Evolutionary conservation across 2,888 invertebrate genomes (phyloP).

Genomic region (Orchestes rusci): DNA sequence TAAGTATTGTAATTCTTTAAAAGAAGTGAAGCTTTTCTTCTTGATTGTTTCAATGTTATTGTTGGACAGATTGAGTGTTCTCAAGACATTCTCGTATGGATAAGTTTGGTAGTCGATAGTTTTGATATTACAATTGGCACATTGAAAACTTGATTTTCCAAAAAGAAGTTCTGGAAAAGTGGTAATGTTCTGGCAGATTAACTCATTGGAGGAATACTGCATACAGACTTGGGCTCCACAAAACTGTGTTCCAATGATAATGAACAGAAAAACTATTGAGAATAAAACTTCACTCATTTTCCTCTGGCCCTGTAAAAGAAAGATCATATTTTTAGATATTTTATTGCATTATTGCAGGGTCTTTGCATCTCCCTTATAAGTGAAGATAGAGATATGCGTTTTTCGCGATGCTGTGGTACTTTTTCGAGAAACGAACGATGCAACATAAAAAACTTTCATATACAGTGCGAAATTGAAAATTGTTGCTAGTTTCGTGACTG

Average conservation of each 20-base stretch:
- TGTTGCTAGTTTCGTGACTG: too few species aligned
- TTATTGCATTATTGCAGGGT: too few species aligned
- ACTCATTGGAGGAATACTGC: constrained; percentile 29
- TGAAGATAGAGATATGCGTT: too few species aligned
- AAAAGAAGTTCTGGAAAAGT: constrained; percentile 35
- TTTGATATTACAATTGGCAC: constrained; percentile 34
- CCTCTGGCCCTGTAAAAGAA: too few species aligned
- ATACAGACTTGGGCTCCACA: constrained; percentile 29
- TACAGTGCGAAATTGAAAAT: too few species aligned
- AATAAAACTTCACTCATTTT: constrained; percentile 18
- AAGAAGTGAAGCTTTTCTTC: constrained; percentile 32
- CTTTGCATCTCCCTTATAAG: too few species aligned
- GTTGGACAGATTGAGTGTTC: constrained; percentile 34
- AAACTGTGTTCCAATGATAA: constrained; percentile 15
- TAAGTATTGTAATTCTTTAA: constrained; percentile 32
- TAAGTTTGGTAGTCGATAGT: constrained; percentile 35
- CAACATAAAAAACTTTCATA: too few species aligned
- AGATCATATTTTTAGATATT: too few species aligned
- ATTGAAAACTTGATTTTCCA: constrained; percentile 35
- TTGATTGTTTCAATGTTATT: constrained; percentile 34
- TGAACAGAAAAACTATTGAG: constrained; percentile 15
- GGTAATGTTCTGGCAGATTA: constrained; percentile 32
- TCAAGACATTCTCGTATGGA: constrained; percentile 32
- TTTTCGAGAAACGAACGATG: too few species aligned
- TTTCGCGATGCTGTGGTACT: too few species aligned